phyloP scores from a whole-genome alignment of 2,797 vertebrate genomes.

The Channa striata region DNA sequence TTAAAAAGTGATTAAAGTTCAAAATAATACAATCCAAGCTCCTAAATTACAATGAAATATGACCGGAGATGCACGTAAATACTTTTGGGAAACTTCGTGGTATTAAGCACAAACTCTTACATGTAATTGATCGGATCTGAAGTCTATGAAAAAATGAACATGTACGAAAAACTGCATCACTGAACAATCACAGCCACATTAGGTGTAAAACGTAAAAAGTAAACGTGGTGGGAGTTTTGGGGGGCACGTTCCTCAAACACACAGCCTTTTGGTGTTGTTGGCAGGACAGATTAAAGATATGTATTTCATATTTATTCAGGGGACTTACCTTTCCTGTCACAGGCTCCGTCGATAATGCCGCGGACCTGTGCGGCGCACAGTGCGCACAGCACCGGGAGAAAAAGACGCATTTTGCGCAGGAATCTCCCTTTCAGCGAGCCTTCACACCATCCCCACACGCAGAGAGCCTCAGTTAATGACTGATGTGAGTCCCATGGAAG shows the following conservation, averaged over 20 bases:
- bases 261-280: no score
- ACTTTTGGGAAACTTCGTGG: not conserved
- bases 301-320: no score
- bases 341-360: slow-evolving; percentile 54
- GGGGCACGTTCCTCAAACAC: not conserved
- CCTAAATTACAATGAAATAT: not conserved
- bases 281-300: no score
- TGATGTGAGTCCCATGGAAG: not conserved
- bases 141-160: not conserved
- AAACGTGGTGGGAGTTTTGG: no score
- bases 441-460: not conserved
- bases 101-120: not conserved
- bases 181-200: not conserved
- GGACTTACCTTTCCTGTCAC: slow-evolving; percentile 76
- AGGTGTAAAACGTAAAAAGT: not conserved
- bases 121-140: not conserved
- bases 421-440: not conserved
- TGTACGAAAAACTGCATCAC: not conserved
- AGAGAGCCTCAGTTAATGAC: fast-evolving
- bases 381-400: slow-evolving; percentile 48
- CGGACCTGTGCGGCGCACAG: slow-evolving; percentile 35
- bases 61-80: not conserved
- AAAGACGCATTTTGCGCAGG: slow-evolving; percentile 41
- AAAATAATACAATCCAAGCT: not conserved
- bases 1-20: not conserved